Evolutionary conservation across 1,140 invertebrate species (phyloP), one percentile per base, ranked within the genome.

Genomic region (Drosophila gunungcola): DNA sequence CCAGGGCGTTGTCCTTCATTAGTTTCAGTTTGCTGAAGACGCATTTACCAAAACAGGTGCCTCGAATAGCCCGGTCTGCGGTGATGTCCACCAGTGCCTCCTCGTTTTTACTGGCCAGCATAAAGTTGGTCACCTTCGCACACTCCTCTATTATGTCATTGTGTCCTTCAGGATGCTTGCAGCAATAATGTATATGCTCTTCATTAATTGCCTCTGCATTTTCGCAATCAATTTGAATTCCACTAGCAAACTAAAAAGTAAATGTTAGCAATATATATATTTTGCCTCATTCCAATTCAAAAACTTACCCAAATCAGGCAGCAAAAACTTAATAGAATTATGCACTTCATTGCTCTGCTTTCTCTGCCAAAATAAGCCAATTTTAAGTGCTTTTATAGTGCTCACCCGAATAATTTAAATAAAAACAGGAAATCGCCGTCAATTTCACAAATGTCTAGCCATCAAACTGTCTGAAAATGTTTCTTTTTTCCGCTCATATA

Each of bases 131-230:
- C 39, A 83, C 48, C 45, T 80, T 86, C 42, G 82, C 82, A 16
- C 86, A 90, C 0, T n/a, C 34, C n/a, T 67, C 82, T 0, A 91
- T 38, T 3, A 91, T 16, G 6, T 83, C 82, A 6, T 88, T 91
- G 45, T 90, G 79, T 0, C 76, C 82, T 29, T 91, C 86, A 11
- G 86, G 86, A 76, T 90, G 86, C 38, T 83, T 77, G 79, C 86
- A 90, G 69, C 86, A 90, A 5, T 56, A 68, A 12, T 83, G 79
- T n/a, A 90, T 88, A n/a, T 80, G 76, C 34, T 80, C 73, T 63
- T 90, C 86, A 4, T 83, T 77, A 1, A 90, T 52, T 3, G 53
- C 12, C 2, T 78, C 79, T 6, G 76, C 42, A 3, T 83, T 74
- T 4, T 91, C 76, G 36, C 86, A 90, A 13, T 91, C 76, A 21